Percentiles rank a stretch among this genome's conserved stretches.
Evolutionary conservation across 2,888 invertebrate species (phyloP).

Genomic region (Pteria penguin): DNA sequence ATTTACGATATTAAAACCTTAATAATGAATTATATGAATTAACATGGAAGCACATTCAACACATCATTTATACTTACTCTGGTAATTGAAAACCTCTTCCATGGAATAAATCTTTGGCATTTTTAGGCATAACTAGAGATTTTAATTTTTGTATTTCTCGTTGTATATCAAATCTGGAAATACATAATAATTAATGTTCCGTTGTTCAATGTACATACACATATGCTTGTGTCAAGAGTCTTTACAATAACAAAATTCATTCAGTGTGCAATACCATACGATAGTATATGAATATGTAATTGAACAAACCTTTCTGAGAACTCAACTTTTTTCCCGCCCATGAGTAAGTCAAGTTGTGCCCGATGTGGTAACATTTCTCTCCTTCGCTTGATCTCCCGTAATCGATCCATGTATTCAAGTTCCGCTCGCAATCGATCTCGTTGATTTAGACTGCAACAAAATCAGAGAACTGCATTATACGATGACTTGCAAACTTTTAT

Average conservation of each 20-base stretch:
- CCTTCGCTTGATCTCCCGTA: slow-evolving; percentile 67
- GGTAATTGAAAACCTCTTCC: slow-evolving; percentile 75
- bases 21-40: no score
- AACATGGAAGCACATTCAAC: no score
- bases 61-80: slow-evolving; percentile 57
- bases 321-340: slow-evolving; percentile 74
- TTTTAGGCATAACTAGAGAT: slow-evolving; percentile 70
- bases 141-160: slow-evolving; percentile 73
- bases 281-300: neutral
- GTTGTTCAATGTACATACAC: no score
- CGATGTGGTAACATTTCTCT: slow-evolving; percentile 71
- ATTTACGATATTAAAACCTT: no score
- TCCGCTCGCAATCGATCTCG: slow-evolving; percentile 71
- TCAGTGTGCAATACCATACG: neutral
- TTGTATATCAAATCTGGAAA: slow-evolving; percentile 70
- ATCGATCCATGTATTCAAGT: slow-evolving; percentile 68
- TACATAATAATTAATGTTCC: slow-evolving; percentile 5
- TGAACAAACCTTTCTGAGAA: slow-evolving; percentile 71
- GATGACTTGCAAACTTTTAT: no score
- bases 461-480: neutral
- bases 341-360: slow-evolving; percentile 70
- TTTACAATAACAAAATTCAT: neutral
- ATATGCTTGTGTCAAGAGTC: no score
- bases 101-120: slow-evolving; percentile 74
- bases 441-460: slow-evolving; percentile 64